Base-by-base conservation (phyloP, 30 jellyfish, hydroid and myxozoan genomes). In the Hydractinia symbiolongicarpus region DNA sequence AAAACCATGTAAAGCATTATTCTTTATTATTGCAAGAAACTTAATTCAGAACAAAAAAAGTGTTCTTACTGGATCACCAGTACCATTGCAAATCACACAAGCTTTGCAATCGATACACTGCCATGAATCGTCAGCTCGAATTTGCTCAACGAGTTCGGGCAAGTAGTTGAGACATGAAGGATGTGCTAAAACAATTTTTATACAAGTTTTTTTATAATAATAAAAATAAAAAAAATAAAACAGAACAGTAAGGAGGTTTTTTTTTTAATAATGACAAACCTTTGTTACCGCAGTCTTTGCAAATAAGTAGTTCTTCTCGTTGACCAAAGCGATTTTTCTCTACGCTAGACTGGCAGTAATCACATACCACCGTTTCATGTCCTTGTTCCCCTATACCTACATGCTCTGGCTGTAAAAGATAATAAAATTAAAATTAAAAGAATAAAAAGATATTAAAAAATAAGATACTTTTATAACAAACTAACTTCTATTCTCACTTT, bases 41-140 rank as follows among this genome's bases (percentile, higher is more conserved):
- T 30, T 30, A 30, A 30, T 30, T 30, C 1, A 30, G 2, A 30
- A 30, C 54, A 4, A 0, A 54, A 51, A 21, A 6, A 6, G 55
- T 50, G 50, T 66, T 55, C 97, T 77, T 76, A 90, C 97, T 6
- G 97, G 97, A 66, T 90, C 97, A 52, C 91, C 90, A 53, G 97
- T 90, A 5, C 97, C 97, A 71, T 90, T 94, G 52, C 97, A 90
- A 49, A 90, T 86, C 4, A 88, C 78, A 81, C 97, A 90, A 2
- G 97, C 97, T 66, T 90, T 90, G 72, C 97, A 90, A 88, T 90
- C 97, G 61, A 90, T 90, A 70, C 97, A 90, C 83, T 90, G 97
- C 97, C 97, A 90, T 20, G 95, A 85, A 60, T 83, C 95, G 78
- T 90, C 97, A 9, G 86, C 83, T 51, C 97, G 68, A 21, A 90